Evolutionary conservation across 1,140 invertebrate genomes (phyloP).

Genomic region (Zaprionus gabonicus): DNA sequence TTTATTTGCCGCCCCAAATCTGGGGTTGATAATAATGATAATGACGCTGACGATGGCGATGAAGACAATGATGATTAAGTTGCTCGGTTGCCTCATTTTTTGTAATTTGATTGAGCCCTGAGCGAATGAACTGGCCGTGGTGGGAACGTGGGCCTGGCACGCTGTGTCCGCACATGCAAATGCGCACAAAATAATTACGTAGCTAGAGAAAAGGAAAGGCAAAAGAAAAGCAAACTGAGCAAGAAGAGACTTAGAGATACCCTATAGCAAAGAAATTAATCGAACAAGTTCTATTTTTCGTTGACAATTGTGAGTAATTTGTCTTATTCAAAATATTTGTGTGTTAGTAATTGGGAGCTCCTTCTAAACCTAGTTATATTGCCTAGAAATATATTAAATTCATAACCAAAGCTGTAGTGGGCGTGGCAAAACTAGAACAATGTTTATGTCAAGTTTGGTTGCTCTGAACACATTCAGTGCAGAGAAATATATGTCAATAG

Average conservation of each 20-base stretch:
- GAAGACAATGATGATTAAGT: constrained; percentile 18
- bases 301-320: too few relatives aligned
- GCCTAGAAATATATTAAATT: too few relatives aligned
- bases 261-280: background rate
- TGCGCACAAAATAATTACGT: constrained; percentile 39
- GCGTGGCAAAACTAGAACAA: too few relatives aligned
- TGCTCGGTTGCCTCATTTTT: constrained; percentile 24
- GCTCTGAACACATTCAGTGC: too few relatives aligned
- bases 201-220: background rate
- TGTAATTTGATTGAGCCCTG: constrained; percentile 20
- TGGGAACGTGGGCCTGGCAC: constrained; percentile 4
- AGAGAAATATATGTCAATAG: background rate
- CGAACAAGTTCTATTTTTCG: too few relatives aligned
- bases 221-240: background rate
- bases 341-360: too few relatives aligned
- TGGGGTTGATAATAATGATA: constrained; percentile 38
- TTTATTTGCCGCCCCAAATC: constrained; percentile 73
- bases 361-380: too few relatives aligned
- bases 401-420: too few relatives aligned
- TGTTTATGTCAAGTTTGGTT: too few relatives aligned
- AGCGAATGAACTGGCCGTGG: background rate
- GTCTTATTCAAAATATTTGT: too few relatives aligned
- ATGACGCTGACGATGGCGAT: constrained; percentile 9
- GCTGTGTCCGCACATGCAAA: constrained; percentile 35
- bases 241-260: background rate